These are phyloP conservation scores for Uropsilus gracilis DNA, from an alignment of 2,113 vertebrate species.

Conservation along the genomic window DNA sequence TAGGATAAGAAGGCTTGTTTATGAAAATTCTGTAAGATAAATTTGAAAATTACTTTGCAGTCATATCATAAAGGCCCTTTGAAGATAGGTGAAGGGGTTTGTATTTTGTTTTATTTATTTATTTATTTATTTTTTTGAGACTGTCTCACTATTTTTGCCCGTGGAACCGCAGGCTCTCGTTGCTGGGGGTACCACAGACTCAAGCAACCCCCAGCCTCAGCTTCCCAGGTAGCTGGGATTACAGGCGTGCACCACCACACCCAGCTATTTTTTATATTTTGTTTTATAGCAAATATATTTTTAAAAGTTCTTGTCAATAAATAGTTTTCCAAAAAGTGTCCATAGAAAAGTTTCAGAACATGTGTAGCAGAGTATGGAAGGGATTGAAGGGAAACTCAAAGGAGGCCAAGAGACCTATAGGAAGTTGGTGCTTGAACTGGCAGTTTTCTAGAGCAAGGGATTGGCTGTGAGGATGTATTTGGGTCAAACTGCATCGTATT, in stretches of 20 bases:
- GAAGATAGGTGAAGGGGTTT: neutral
- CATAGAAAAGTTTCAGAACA: neutral
- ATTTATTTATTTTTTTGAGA: too few species aligned
- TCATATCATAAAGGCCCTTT: neutral
- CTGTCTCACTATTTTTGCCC: too few species aligned
- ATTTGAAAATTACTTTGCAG: neutral
- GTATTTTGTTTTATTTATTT: neutral
- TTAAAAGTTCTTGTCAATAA: neutral
- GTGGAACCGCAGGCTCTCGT: too few species aligned
- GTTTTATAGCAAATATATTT: neutral
- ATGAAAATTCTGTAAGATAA: neutral
- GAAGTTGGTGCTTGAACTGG: neutral
- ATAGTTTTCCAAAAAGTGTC: conserved; percentile 19
- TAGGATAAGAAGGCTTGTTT: neutral
- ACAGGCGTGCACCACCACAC: too few species aligned
- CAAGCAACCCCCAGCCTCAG: too few species aligned
- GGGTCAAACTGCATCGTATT: neutral
- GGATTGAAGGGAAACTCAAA: neutral
- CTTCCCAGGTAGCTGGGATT: too few species aligned
- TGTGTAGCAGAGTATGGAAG: neutral
- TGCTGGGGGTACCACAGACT: too few species aligned
- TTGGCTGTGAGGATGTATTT: neutral
- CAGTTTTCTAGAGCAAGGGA: neutral
- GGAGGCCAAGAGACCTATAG: neutral
- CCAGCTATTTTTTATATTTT: neutral